These are phyloP conservation scores for Ptyas mucosa DNA, from an alignment of 2,113 vertebrate genomes.

Conservation along the genomic window DNA sequence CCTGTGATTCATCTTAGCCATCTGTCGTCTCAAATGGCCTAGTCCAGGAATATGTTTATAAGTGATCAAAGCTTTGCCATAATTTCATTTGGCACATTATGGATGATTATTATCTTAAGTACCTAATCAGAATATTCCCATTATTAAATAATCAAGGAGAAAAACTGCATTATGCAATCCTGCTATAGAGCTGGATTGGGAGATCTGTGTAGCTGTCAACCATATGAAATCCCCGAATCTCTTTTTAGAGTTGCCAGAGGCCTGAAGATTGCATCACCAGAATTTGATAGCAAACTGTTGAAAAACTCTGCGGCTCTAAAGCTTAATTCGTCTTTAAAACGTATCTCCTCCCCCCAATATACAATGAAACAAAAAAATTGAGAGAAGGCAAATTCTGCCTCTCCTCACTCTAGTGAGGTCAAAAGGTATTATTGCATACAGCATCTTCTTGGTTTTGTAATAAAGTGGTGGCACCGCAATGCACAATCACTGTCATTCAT, in stretches of 20 bases:
- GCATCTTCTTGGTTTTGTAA: neutral
- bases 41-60: neutral
- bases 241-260: neutral
- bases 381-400: neutral
- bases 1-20: neutral
- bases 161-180: neutral
- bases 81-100: neutral
- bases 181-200: neutral
- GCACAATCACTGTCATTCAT: neutral
- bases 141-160: neutral
- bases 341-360: neutral
- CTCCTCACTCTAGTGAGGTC: neutral
- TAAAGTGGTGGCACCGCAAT: neutral
- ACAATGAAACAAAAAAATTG: neutral
- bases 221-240: neutral
- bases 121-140: neutral
- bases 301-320: neutral
- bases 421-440: neutral
- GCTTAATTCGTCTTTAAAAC: neutral
- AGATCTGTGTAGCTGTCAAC: neutral
- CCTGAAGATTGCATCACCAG: neutral
- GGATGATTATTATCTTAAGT: neutral
- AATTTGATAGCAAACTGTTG: neutral
- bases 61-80: neutral
- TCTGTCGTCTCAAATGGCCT: neutral